Base-by-base conservation (phyloP, 2,888 invertebrate genomes). In the Ditula angustiorana region DNA sequence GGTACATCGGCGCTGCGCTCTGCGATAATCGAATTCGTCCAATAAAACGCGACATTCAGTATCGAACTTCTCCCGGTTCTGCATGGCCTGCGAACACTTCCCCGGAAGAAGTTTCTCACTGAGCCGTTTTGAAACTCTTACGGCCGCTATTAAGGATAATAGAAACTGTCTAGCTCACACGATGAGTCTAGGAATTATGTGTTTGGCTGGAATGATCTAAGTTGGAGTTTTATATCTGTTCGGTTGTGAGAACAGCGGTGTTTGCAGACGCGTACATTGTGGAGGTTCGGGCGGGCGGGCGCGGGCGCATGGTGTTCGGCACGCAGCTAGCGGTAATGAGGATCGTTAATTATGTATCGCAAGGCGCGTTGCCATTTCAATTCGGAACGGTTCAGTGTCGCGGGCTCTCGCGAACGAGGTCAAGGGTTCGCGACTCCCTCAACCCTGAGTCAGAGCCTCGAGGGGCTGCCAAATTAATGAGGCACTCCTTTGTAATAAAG, bases 401-500 rank as follows among this genome's bases (percentile, higher is more conserved):
- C 83, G 85, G 81, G 84, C 86, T 82, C 87, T 85, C 81, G 81
- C 83, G 85, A 88, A 88, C 86, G 87, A 88, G 92, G 92, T 92
- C 92, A 92, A 92, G 93, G 89, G 91, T 89, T 90, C 87, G 85
- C 86, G 85, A 86, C 87, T 86, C 78, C 69, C 85, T 86, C 89
- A 88, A 88, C 88, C 90, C 89, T 87, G 86, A 70, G 67, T 59
- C 64, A 59, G 60, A 60, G 62, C 68, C 73, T 76, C 68, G 71
- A 92, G 92, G 90, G 92, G 90, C 82, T 90, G 86, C 92, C 92
- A 93, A 93, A 93, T 93, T 93, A 93, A 93, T 93, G 93, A 93
- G 93, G 87, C 87, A 92, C 92, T 92, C 90, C 91, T 93, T 93
- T 93, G 93, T 93, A 92, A 93, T 93, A 93, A 93, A 93, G 92